Evolutionary conservation across 92 coral and sea anemone species (phyloP), one percentile per base, ranked within the genome.

Genomic region (Epizoanthus illoricatus): DNA sequence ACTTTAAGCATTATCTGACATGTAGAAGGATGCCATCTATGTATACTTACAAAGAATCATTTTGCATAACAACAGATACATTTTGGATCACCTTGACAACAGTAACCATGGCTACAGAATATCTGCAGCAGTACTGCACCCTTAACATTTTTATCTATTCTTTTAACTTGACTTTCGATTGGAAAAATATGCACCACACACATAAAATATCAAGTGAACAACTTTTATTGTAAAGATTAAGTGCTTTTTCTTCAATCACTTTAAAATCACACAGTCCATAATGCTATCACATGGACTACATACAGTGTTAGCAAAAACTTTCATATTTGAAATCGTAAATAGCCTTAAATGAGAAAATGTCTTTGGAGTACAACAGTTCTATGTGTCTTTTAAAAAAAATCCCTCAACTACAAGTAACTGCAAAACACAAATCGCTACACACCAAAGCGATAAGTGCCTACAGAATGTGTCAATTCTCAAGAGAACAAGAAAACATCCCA

Each of bases 181-280:
- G 67, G 67, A 4, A 62, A 62, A 62, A 17, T 17, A 62, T 28
- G 36, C 67, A 62, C 21, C 67, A 21, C 65, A 58, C 63, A 1
- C 40, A 52, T 39, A 28, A 73, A 75, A 41, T 75, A 57, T 18
- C 68, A 62, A 52, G n/a, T 75, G 5, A 5, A 58, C 23, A 65
- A 75, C 40, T 57, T 58, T 56, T n/a, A 57, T 36, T 61, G 84
- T 42, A 20, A 79, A 4, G 57, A 79, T 40, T 45, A 24, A 64
- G 72, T 54, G 76, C 67, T 62, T 62, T 62, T 62, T 62, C 67
- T 62, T 62, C 67, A 62, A 24, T 3, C 67, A 62, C 67, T 62
- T 62, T 62, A 62, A 62, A 62, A 62, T 62, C 67, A 62, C 67
- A 62, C 67, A 62, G 67, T 62, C 4, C 3, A 62, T 63, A 63